Conservation (phyloP, 2,888 invertebrate genomes). For the Herminia tarsipennalis region DNA sequence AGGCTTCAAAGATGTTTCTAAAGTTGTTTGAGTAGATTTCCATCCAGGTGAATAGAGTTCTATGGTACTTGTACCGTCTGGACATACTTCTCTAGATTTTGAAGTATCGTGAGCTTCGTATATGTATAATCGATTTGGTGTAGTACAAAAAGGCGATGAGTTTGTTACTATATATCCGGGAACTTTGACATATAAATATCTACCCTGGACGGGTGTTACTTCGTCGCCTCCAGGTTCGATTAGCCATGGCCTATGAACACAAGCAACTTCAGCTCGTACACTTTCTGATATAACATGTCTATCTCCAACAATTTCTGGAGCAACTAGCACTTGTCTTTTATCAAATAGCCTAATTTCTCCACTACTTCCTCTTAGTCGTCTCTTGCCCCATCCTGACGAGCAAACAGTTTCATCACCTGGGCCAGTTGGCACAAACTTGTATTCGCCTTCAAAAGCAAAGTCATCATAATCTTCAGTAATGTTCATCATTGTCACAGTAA, state of each 20-base stretch:
- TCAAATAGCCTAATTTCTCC: conserved; percentile 90
- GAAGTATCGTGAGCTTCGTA: conserved; percentile 89
- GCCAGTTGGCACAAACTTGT: conserved; percentile 87
- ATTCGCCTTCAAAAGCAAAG: conserved; percentile 91
- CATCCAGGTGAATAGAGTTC: conserved; percentile 91
- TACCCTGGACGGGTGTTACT: conserved; percentile 83
- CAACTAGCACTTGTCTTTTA: conserved; percentile 78
- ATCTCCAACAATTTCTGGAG: conserved; percentile 78
- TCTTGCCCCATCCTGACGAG: conserved; percentile 87
- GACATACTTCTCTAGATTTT: conserved; percentile 88
- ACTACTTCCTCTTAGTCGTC: conserved; percentile 89
- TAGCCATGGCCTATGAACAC: conserved; percentile 91
- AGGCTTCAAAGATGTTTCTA: conserved; percentile 79
- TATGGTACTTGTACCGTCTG: conserved; percentile 83
- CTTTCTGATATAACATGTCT: conserved; percentile 83
- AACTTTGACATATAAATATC: conserved; percentile 90
- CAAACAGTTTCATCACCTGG: conserved; percentile 86
- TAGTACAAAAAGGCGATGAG: conserved; percentile 85
- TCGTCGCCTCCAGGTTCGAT: conserved; percentile 92
- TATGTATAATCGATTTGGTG: conserved; percentile 89
- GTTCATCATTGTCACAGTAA: conserved; percentile 91
- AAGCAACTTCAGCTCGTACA: conserved; percentile 84
- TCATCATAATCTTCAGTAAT: conserved; percentile 92
- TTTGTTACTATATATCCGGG: conserved; percentile 87
- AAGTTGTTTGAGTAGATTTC: conserved; percentile 79